Evolutionary conservation across 2,888 invertebrate genomes (phyloP).

Genomic region (Gymnosoma rotundatum): DNA sequence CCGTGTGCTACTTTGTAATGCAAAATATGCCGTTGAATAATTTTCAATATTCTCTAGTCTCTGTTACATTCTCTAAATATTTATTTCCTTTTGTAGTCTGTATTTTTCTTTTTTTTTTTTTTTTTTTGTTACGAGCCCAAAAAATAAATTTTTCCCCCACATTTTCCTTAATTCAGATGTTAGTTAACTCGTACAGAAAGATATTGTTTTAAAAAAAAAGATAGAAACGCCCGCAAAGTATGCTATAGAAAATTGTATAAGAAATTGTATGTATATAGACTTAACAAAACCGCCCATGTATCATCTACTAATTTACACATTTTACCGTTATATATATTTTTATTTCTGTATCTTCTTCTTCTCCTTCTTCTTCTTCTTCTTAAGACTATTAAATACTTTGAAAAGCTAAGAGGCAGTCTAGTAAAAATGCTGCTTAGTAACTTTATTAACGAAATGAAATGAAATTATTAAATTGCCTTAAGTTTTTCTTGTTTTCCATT

Average conservation of each 20-base stretch:
- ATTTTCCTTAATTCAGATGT: neutral
- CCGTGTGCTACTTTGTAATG: conserved; percentile 50
- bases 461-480: conserved; percentile 58
- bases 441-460: conserved; percentile 64
- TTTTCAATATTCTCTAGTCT: conserved; percentile 40
- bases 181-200: neutral
- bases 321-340: neutral
- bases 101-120: too few species aligned
- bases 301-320: conserved; percentile 21
- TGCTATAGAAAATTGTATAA: conserved; percentile 19
- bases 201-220: neutral
- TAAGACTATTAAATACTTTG: neutral
- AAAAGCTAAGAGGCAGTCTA: neutral
- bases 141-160: neutral
- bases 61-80: conserved; percentile 26
- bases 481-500: conserved; percentile 39
- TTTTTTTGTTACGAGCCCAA: neutral
- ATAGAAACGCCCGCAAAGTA: conserved; percentile 20
- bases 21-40: conserved; percentile 59
- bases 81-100: conserved; percentile 19
- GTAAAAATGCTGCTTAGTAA: conserved; percentile 19
- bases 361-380: neutral
- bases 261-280: conserved; percentile 4
- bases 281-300: neutral
- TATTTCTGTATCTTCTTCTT: neutral